A percentile compares a stretch with the other conserved stretches of the same genome.
Conservation (phyloP, 2,797 vertebrate genomes). For the Babyrousa celebensis region DNA sequence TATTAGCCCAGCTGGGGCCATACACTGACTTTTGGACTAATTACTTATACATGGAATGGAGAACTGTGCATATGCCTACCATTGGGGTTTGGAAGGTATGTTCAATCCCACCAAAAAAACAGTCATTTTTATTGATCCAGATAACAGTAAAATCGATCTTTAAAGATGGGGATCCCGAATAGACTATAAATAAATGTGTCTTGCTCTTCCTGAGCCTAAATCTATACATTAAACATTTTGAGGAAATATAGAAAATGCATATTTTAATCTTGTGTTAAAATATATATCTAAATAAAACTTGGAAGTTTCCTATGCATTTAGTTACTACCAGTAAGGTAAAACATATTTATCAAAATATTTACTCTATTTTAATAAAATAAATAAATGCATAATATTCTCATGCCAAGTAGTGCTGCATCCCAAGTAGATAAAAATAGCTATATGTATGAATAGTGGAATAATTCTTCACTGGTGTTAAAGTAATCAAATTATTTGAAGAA, state of each 20-base stretch:
- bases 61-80: background rate
- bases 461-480: background rate
- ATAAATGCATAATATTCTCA: background rate
- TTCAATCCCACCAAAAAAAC: background rate
- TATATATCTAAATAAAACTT: background rate
- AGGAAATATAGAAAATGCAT: background rate
- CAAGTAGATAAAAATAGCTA: background rate
- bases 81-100: background rate
- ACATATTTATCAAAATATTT: slow-evolving; percentile 1
- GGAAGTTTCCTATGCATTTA: background rate
- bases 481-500: background rate
- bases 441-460: background rate
- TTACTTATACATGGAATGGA: background rate
- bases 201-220: background rate
- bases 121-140: background rate
- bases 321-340: background rate
- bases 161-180: too few relatives aligned
- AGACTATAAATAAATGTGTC: background rate
- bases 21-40: background rate
- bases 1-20: background rate
- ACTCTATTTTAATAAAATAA: background rate
- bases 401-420: background rate
- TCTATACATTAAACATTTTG: background rate
- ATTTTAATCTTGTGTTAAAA: background rate
- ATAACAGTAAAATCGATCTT: background rate